These are phyloP conservation scores for Octopus sinensis DNA, from an alignment of 1,140 invertebrate species.

Conservation along the genomic window DNA sequence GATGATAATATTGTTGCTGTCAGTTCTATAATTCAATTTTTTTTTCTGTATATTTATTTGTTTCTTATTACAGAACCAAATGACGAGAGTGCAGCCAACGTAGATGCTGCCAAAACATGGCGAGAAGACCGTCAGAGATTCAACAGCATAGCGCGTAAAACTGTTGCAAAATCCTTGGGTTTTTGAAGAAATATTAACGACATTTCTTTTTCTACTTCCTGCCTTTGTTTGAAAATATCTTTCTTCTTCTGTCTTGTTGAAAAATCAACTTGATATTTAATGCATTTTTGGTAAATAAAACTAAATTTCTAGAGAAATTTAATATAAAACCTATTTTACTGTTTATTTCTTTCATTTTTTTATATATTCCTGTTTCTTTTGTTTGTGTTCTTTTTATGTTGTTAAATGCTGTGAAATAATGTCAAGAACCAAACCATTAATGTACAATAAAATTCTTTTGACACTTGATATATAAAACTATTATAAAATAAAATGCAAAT, in stretches of 20 bases:
- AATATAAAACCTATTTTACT: neutral
- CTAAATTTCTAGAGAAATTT: neutral
- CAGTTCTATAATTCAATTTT: neutral
- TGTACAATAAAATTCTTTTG: too few species aligned
- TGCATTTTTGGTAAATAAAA: neutral
- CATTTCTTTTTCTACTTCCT: neutral
- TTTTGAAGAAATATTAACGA: constrained; percentile 24
- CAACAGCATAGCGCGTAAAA: constrained; percentile 84
- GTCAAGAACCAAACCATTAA: too few species aligned
- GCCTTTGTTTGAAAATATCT: neutral
- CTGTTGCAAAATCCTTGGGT: constrained; percentile 85
- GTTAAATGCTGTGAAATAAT: too few species aligned
- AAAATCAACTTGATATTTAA: neutral
- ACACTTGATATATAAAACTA: too few species aligned
- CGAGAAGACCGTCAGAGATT: constrained; percentile 91
- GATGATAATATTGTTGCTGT: neutral
- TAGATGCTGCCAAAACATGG: constrained; percentile 99
- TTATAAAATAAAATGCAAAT: too few species aligned
- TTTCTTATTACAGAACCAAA: constrained; percentile 79
- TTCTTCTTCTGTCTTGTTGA: neutral
- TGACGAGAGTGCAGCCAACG: constrained; percentile 98
- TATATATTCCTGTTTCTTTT: neutral
- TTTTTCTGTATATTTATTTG: neutral
- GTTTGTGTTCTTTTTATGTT: too few species aligned
- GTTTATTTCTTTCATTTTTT: neutral